Conservation (phyloP, 1,140 invertebrate genomes). For the Procambarus virginalis region DNA sequence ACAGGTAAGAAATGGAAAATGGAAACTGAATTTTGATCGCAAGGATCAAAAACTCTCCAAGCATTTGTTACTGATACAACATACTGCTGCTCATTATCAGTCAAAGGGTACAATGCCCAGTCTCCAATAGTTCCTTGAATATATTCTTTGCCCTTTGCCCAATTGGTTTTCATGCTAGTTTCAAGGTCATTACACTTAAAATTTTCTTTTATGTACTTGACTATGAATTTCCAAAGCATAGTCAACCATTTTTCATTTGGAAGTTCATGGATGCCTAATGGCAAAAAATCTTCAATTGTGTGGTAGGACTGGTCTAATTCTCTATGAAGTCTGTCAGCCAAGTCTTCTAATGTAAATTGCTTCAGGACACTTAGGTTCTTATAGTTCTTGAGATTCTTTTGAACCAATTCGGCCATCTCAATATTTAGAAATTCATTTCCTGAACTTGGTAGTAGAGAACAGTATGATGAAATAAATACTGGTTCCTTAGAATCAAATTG, state of each 20-base stretch:
- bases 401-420: neutral
- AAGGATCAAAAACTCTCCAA: neutral
- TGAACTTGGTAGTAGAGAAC: constrained; percentile 5
- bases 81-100: neutral
- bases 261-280: neutral
- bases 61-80: constrained; percentile 14
- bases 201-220: neutral
- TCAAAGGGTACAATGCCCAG: constrained; percentile 24
- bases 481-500: constrained; percentile 11
- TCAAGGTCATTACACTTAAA: neutral
- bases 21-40: neutral
- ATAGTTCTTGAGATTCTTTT: neutral
- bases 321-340: neutral
- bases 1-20: constrained; percentile 16
- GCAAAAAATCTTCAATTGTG: neutral
- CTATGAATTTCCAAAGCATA: constrained; percentile 12
- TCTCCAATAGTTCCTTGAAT: constrained; percentile 12
- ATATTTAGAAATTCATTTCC: constrained; percentile 17
- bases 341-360: constrained; percentile 14
- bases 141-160: neutral
- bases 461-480: constrained; percentile 30
- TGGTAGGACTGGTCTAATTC: neutral
- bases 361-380: constrained; percentile 3
- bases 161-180: neutral
- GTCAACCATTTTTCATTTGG: neutral